Evolutionary conservation across 1,140 invertebrate genomes (phyloP), one percentile per base, ranked within the genome.

Genomic region (Drosophila arizonae): DNA sequence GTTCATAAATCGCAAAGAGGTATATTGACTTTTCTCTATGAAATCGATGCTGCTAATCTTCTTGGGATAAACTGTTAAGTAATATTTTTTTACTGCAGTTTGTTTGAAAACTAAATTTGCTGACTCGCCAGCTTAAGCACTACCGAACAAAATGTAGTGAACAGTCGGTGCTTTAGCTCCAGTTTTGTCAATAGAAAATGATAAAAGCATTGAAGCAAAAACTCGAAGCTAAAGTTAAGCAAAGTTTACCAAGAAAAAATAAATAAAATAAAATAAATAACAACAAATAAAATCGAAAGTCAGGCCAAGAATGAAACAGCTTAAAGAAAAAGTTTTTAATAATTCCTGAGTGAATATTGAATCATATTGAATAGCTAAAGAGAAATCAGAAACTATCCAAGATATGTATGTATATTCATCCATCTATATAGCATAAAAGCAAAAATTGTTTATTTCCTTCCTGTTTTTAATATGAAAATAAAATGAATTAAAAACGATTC

Each of bases 141-240:
- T 45, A 3, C 15, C 21, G 15, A 24, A 24, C 21, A 24, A 24
- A 24, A 24, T 17, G 15, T 46, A 46, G 17, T 46, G 8, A 46
- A 15, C 15, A 46, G 8, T 6, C 43, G 11, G 3, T 11, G 9
- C 10, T 48, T 41, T n/a, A 13, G 24, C 55, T 65, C 48, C 36
- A 46, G 66, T 17, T 46, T 46, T 46, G 56, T 36, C 48, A 51
- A 72, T 6, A 66, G 54, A 63, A 63, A 68, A 61, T 64, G 60
- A 65, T 24, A 50, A 69, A 81, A 87, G 82, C 8, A 87, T 73
- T 72, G 72, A 79, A 71, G 65, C 69, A 28, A 67, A 86, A 87
- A 86, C 64, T 81, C 82, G 71, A 9, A 58, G 51, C 64, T 76
- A 50, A 76, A 86, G 75, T 76, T 81, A 50, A 68, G 63, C 46